phyloP scores from a whole-genome alignment of 2,888 invertebrate genomes.

The Carabus problematicus region DNA sequence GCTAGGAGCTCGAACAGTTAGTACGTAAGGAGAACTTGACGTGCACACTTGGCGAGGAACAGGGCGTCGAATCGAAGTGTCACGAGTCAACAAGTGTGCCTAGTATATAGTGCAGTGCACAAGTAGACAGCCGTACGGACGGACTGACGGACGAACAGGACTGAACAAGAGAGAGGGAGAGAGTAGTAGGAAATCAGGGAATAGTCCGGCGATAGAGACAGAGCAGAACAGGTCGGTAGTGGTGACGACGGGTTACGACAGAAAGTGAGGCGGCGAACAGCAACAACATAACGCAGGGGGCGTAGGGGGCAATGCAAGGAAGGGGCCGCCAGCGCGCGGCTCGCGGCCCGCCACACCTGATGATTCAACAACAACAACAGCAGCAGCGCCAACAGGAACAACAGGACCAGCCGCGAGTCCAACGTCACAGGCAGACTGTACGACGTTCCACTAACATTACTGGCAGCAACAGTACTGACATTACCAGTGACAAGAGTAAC shows the following conservation, averaged over 20 bases:
- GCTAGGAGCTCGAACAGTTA: too few relatives aligned
- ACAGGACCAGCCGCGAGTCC: conserved; percentile 33
- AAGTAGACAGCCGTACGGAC: too few relatives aligned
- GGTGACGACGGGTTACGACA: background rate
- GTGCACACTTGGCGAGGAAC: too few relatives aligned
- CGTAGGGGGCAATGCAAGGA: conserved; percentile 22
- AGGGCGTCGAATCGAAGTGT: too few relatives aligned
- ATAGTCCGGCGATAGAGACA: too few relatives aligned
- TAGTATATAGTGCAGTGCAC: background rate
- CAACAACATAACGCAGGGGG: conserved; percentile 2
- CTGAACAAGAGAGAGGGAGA: too few relatives aligned
- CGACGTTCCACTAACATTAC: conserved; percentile 40
- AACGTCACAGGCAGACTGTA: conserved; percentile 31
- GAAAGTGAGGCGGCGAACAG: background rate
- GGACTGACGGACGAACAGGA: too few relatives aligned
- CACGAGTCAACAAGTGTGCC: conserved; percentile 8
- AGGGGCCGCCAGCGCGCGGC: conserved; percentile 46
- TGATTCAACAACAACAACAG: conserved; percentile 47
- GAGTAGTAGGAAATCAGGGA: too few relatives aligned
- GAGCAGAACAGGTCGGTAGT: too few relatives aligned
- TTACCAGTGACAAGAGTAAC: background rate
- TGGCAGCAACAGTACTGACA: conserved; percentile 47
- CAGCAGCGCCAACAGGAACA: conserved; percentile 48
- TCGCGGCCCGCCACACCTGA: conserved; percentile 57
- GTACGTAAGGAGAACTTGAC: too few relatives aligned